phyloP scores from a whole-genome alignment of 1,140 invertebrate genomes.

The Solenopsis fugax region DNA sequence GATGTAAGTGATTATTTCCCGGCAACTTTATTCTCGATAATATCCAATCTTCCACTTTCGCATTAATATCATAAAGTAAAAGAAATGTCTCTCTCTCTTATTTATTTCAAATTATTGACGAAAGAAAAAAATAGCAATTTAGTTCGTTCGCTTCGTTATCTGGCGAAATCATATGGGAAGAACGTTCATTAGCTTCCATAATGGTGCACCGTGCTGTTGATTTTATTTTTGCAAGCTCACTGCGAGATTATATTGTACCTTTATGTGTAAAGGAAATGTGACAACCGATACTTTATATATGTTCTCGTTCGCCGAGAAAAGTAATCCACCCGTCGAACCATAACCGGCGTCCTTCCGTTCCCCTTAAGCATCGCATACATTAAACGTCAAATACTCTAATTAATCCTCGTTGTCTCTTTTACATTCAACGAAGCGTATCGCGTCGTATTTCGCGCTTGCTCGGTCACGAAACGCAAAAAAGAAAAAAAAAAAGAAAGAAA shows the following conservation, averaged over 20 bases:
- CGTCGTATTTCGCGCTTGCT: constrained; percentile 30
- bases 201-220: neutral
- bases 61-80: neutral
- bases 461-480: neutral
- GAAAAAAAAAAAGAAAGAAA: neutral
- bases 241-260: neutral
- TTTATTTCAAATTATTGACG: constrained; percentile 24
- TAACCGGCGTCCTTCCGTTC: constrained; percentile 5
- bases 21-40: constrained; percentile 20
- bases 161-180: neutral
- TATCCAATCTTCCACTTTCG: constrained; percentile 26
- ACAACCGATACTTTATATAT: constrained; percentile 40
- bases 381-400: constrained; percentile 54
- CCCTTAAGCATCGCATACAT: neutral
- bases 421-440: constrained; percentile 17
- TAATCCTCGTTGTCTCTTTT: constrained; percentile 47
- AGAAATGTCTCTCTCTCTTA: constrained; percentile 3
- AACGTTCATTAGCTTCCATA: constrained; percentile 23
- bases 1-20: neutral
- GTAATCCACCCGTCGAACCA: constrained; percentile 29
- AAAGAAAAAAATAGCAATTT: constrained; percentile 28
- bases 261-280: constrained; percentile 14
- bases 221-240: constrained; percentile 26
- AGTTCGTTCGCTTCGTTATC: constrained; percentile 1
- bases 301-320: neutral